Percentiles rank a stretch among this genome's conserved stretches.
Evolutionary conservation across 2,113 vertebrate species (phyloP).

Genomic region (Peucedramus taeniatus): DNA sequence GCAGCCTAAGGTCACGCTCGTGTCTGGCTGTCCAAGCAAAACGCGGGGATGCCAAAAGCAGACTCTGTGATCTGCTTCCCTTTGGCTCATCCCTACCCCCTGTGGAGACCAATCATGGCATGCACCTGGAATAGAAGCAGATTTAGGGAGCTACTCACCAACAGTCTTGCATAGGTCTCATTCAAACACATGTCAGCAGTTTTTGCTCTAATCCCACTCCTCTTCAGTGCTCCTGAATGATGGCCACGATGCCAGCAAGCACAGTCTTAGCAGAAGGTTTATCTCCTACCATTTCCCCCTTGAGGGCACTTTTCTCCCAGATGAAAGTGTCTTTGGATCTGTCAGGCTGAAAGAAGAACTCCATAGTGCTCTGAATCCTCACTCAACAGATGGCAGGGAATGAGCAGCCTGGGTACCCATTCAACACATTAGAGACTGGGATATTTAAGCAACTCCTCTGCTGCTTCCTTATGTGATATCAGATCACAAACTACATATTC

Average conservation of each 20-base stretch:
- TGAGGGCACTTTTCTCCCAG: not conserved
- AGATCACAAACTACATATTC: not conserved
- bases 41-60: not conserved
- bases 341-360: conserved; percentile 12
- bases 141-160: not conserved
- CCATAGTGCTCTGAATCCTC: not conserved
- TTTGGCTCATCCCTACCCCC: not conserved
- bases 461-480: not conserved
- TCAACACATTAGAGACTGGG: not conserved
- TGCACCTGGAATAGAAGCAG: not conserved
- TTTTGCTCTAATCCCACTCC: not conserved
- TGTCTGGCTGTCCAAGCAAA: not conserved
- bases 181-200: not conserved
- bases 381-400: not conserved
- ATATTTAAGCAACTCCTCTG: not conserved
- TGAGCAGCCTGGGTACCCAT: not conserved
- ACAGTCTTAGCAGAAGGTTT: conserved; percentile 2
- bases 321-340: not conserved
- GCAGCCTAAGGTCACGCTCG: not conserved
- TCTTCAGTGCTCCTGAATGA: not conserved
- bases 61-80: not conserved
- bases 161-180: not conserved
- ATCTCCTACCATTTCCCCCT: not conserved
- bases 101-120: not conserved
- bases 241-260: not conserved